phyloP scores from a whole-genome alignment of 2,888 invertebrate species.

The Acronicta alni region DNA sequence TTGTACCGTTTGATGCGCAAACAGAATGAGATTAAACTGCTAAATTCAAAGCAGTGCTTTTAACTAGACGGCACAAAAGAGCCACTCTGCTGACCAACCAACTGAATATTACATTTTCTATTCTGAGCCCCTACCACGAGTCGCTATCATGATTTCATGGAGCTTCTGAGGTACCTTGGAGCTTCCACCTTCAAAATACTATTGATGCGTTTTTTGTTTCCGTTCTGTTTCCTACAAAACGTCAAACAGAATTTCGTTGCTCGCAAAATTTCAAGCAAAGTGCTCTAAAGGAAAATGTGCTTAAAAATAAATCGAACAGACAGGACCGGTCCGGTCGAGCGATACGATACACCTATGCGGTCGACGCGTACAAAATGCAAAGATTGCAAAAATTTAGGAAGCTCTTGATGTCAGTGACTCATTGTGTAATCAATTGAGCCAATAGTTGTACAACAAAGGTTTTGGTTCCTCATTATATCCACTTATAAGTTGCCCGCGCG shows the following conservation, averaged over 20 bases:
- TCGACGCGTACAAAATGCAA: slow-evolving; percentile 3
- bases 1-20: slow-evolving; percentile 25
- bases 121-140: slow-evolving; percentile 6
- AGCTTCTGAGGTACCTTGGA: background rate
- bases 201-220: slow-evolving; percentile 17
- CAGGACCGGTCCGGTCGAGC: background rate
- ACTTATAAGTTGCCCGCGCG: slow-evolving; percentile 3
- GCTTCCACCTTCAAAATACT: background rate
- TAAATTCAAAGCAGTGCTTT: slow-evolving; percentile 32
- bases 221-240: slow-evolving; percentile 4
- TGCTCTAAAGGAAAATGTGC: slow-evolving; percentile 4
- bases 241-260: slow-evolving; percentile 14
- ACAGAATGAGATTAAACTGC: slow-evolving; percentile 37
- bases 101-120: slow-evolving; percentile 43
- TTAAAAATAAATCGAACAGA: slow-evolving; percentile 11
- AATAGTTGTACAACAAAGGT: slow-evolving; percentile 11
- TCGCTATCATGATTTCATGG: no score
- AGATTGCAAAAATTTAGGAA: slow-evolving; percentile 7
- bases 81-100: slow-evolving; percentile 25
- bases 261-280: background rate
- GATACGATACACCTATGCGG: background rate
- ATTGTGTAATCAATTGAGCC: slow-evolving; percentile 7
- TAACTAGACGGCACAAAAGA: slow-evolving; percentile 31
- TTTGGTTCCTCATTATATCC: slow-evolving; percentile 1
- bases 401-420: slow-evolving; percentile 2